phyloP scores from a whole-genome alignment of 2,797 vertebrate species.

The Sebastolobus altivelis region DNA sequence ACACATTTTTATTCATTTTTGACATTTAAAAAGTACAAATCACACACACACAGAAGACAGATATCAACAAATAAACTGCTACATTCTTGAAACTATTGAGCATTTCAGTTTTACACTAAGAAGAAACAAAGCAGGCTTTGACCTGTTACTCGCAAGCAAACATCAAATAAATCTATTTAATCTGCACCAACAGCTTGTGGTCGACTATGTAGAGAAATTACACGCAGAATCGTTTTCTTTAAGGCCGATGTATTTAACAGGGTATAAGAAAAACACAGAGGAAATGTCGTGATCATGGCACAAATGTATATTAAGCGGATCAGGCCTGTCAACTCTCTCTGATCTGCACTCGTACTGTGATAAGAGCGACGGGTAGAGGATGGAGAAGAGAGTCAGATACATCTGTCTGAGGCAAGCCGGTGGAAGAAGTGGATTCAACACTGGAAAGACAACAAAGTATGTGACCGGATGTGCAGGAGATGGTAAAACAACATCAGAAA shows the following conservation, averaged over 20 bases:
- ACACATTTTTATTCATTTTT: slow-evolving; percentile 56
- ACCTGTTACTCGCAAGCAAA: slow-evolving; percentile 47
- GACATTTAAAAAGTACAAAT: slow-evolving; percentile 57
- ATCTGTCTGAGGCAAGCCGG: slow-evolving; percentile 24
- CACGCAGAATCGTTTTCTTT: slow-evolving; percentile 36
- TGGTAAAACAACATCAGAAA: not conserved
- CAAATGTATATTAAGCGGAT: slow-evolving; percentile 12
- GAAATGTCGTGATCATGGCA: slow-evolving; percentile 36
- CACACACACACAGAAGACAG: slow-evolving; percentile 36
- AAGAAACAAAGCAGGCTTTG: slow-evolving; percentile 30
- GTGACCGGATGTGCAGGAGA: not conserved
- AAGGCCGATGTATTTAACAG: slow-evolving; percentile 58
- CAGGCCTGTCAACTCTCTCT: not conserved
- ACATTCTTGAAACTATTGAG: slow-evolving; percentile 47
- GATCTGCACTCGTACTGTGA: not conserved
- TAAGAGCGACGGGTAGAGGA: not conserved
- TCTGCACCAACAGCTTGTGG: slow-evolving; percentile 25
- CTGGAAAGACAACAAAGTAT: not conserved
- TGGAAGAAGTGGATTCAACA: slow-evolving; percentile 16
- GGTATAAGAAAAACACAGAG: not conserved
- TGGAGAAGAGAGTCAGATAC: not conserved
- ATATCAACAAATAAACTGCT: slow-evolving; percentile 38
- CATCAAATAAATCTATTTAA: slow-evolving; percentile 29
- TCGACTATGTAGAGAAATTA: slow-evolving; percentile 1
- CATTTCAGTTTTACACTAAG: slow-evolving; percentile 33